phyloP scores from a whole-genome alignment of 2,113 vertebrate genomes.

The Pluvianellus socialis region DNA sequence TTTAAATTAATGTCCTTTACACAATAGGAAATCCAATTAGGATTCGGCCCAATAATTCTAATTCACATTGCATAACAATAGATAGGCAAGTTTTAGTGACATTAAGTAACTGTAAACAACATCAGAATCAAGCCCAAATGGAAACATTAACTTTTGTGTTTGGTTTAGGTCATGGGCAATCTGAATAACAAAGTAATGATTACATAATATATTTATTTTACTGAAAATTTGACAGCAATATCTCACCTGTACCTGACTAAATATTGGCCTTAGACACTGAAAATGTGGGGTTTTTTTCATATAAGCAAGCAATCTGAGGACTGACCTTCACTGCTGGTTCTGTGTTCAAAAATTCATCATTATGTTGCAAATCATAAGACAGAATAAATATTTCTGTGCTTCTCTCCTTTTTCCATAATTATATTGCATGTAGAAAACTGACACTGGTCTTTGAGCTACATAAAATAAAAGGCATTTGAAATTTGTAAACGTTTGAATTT shows the following conservation, averaged over 20 bases:
- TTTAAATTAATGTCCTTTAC: not conserved
- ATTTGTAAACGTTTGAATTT: not conserved
- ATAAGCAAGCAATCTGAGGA: constrained; percentile 76
- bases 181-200: not conserved
- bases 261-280: constrained; percentile 73
- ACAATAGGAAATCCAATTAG: not conserved
- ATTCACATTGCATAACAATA: not conserved
- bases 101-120: not conserved
- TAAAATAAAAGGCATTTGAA: constrained; percentile 13
- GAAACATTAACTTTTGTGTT: not conserved
- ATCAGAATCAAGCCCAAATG: not conserved
- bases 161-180: not conserved
- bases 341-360: constrained; percentile 78
- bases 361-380: constrained; percentile 56
- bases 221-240: not conserved
- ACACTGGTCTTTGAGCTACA: constrained; percentile 29
- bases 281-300: constrained; percentile 75
- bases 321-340: constrained; percentile 75
- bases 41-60: not conserved
- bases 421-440: constrained; percentile 48
- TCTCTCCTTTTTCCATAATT: constrained; percentile 52
- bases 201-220: not conserved
- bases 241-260: constrained; percentile 85
- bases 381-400: constrained; percentile 24
- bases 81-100: not conserved